A percentile compares a stretch with the other conserved stretches of the same genome.
These are phyloP conservation scores for Drosophila incognita DNA, from an alignment of 2,888 invertebrate species.

Conservation along the genomic window DNA sequence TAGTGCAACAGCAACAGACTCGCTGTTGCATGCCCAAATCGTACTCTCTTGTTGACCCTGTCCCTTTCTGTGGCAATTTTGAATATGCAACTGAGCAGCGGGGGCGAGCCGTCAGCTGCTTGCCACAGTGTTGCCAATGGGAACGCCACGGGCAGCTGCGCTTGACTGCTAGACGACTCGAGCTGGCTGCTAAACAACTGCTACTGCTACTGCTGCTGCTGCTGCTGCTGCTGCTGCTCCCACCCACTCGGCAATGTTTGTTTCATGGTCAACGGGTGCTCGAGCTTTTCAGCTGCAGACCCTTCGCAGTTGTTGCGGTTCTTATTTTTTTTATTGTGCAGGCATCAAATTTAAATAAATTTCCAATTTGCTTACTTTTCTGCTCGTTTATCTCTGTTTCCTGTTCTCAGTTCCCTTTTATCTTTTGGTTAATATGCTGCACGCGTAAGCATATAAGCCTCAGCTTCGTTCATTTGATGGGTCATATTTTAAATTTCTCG, in stretches of 20 bases:
- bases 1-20: conserved; percentile 5
- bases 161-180: conserved; percentile 13
- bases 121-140: conserved; percentile 35
- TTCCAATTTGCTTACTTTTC: conserved; percentile 68
- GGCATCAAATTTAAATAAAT: conserved; percentile 81
- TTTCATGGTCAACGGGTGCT: conserved; percentile 60
- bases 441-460: conserved; percentile 10
- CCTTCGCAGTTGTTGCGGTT: conserved; percentile 10
- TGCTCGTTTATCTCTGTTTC: conserved; percentile 9
- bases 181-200: conserved; percentile 19
- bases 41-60: neutral
- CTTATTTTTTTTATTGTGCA: conserved; percentile 2
- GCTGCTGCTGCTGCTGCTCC: neutral
- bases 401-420: conserved; percentile 39
- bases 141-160: conserved; percentile 3
- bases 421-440: conserved; percentile 45
- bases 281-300: conserved; percentile 31
- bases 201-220: neutral
- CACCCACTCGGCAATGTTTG: conserved; percentile 8
- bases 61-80: conserved; percentile 36
- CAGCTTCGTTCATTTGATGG: conserved; percentile 9
- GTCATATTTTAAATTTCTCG: conserved; percentile 47
- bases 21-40: conserved; percentile 46
- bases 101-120: conserved; percentile 24
- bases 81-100: conserved; percentile 40